A percentile compares a stretch with the other conserved stretches of the same genome.
Evolutionary conservation across 2,797 vertebrate species (phyloP).

Genomic region (Heteromormyrus szaboi): DNA sequence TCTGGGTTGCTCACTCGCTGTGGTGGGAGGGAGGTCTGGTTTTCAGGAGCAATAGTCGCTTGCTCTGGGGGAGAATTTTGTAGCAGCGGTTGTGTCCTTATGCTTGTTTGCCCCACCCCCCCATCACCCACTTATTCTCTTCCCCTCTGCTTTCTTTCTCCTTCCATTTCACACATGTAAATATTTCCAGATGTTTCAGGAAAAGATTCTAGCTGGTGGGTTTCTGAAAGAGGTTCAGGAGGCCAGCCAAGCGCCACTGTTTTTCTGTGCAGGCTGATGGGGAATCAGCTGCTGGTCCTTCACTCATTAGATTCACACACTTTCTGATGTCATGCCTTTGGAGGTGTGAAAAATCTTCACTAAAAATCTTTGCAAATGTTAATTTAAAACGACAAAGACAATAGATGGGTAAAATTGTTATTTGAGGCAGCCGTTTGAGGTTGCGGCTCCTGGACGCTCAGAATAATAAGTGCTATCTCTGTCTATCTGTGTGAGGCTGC

Average conservation of each 20-base stretch:
- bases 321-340: background rate
- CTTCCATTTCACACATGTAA: constrained; percentile 44
- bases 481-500: constrained; percentile 50
- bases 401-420: background rate
- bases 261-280: constrained; percentile 39
- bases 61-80: constrained; percentile 24
- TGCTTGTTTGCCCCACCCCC: constrained; percentile 24
- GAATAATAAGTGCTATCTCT: constrained; percentile 34
- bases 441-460: background rate
- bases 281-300: constrained; percentile 26
- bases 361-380: background rate
- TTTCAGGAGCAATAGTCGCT: background rate
- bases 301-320: background rate
- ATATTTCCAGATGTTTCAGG: constrained; percentile 59
- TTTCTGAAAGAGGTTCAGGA: constrained; percentile 45
- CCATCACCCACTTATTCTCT: constrained; percentile 17
- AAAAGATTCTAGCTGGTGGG: constrained; percentile 46
- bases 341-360: background rate
- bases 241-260: constrained; percentile 38
- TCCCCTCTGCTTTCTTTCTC: constrained; percentile 10
- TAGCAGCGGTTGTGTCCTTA: constrained; percentile 28
- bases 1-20: background rate
- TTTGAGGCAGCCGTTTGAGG: background rate
- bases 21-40: background rate
- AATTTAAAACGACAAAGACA: background rate